phyloP scores from a whole-genome alignment of 1,140 invertebrate species.

The Lineus longissimus region DNA sequence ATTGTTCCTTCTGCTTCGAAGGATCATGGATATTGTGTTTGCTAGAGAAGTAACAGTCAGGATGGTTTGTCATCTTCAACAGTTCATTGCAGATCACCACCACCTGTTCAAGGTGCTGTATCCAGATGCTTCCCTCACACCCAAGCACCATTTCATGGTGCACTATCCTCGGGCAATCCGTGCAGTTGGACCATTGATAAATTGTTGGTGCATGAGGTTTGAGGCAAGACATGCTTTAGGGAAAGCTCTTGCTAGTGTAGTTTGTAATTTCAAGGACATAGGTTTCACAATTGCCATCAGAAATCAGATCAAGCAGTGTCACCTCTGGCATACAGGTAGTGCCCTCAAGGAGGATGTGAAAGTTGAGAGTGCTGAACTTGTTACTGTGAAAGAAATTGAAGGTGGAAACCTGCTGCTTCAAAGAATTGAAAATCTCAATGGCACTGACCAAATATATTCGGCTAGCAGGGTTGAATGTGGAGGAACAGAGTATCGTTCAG shows the following conservation, averaged over 20 bases:
- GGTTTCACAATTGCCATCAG: background rate
- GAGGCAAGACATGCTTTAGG: background rate
- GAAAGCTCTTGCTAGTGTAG: background rate
- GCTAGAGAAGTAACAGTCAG: background rate
- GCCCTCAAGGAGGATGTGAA: too few species aligned
- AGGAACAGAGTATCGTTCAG: too few species aligned
- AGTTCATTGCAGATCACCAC: background rate
- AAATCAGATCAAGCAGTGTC: background rate
- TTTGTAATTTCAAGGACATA: conserved; percentile 1
- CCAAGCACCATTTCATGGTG: background rate
- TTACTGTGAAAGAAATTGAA: too few species aligned
- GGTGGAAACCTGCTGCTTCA: too few species aligned
- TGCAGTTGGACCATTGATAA: background rate
- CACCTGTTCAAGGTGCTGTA: background rate
- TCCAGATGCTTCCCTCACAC: background rate
- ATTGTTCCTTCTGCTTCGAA: background rate
- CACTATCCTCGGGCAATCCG: background rate
- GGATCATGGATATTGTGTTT: conserved; percentile 1
- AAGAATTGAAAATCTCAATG: too few species aligned
- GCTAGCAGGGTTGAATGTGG: too few species aligned
- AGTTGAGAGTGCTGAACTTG: too few species aligned
- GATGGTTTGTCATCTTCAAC: background rate
- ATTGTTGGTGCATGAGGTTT: background rate
- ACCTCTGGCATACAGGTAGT: too few species aligned
- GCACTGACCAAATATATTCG: too few species aligned